Evolutionary conservation across 2,113 vertebrate species (phyloP), one percentile per base, ranked within the genome.

Genomic region (Orthonyx spaldingii): DNA sequence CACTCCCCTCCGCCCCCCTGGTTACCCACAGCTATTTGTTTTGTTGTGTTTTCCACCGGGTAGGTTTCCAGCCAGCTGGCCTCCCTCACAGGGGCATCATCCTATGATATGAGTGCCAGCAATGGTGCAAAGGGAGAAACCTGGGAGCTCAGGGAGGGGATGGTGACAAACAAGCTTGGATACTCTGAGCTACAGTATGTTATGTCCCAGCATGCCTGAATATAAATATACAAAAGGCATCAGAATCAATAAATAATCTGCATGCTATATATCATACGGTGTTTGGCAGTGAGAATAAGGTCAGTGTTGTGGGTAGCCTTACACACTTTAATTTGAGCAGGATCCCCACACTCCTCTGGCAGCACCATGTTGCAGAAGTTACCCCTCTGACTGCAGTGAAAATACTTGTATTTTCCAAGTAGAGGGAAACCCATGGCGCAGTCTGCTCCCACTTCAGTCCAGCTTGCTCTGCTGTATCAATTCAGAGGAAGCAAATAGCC

Each of bases 21-120:
- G 94, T 85, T 88, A 95, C 92, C 55, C 66, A 46, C 55, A 93
- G 90, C 63, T 92, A 4, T 94, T 93, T 96, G 82, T 95, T 95
- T 88, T 90, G 90, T 65, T 93, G 80, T 92, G 88, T 65, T 94
- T 93, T 83, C 28, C 46, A 35, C 33, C 0, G 3, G 42, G 39
- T 17, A 50, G 79, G 44, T 93, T 88, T 90, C 83, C 88, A 95
- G 59, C 63, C 90, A 74, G 68, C 55, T 11, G 1, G 55, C 41
- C 37, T 53, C 44, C 8, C 71, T 89, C 59, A 23, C 17, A 0
- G 0, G n/a, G 37, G 12, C 63, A 47, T 30, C 0, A 0, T 75
- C 35, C 50, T 0, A 0, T 59, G 80, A 63, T 2, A 3, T 22
- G 46, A 44, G 46, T 44, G 41, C 68, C 7, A 15, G n/a, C 0